These are phyloP conservation scores for Atopsyche davidsoni DNA, from an alignment of 1,140 invertebrate genomes.

Conservation along the genomic window DNA sequence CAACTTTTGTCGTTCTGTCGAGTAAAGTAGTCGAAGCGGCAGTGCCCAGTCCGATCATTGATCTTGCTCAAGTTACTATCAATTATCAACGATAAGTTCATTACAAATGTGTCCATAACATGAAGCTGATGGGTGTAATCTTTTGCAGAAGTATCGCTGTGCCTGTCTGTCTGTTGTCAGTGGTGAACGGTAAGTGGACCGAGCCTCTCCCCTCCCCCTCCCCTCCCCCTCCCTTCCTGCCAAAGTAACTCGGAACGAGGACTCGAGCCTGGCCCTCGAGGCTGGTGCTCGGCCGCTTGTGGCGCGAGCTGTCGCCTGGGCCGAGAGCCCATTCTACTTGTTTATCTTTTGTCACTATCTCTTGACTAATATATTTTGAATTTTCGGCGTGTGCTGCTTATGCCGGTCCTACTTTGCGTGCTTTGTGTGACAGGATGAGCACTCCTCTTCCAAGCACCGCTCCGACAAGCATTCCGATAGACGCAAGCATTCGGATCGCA, in stretches of 20 bases:
- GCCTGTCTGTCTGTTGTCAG: conserved; percentile 45
- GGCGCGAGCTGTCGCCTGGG: background rate
- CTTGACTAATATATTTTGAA: conserved; percentile 47
- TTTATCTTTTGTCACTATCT: background rate
- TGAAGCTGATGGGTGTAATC: conserved; percentile 48
- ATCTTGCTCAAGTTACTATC: too few species aligned
- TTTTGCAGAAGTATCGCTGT: conserved; percentile 53
- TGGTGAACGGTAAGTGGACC: conserved; percentile 46
- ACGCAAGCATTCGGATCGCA: conserved; percentile 34
- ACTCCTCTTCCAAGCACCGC: conserved; percentile 48
- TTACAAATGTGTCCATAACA: conserved; percentile 8
- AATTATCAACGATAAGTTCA: background rate
- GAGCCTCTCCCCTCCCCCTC: conserved; percentile 1
- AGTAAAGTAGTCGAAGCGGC: background rate
- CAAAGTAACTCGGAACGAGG: background rate
- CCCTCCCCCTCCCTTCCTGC: conserved; percentile 6
- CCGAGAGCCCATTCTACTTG: too few species aligned
- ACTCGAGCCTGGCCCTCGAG: background rate
- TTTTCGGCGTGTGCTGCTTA: conserved; percentile 50
- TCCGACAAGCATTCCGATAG: conserved; percentile 43
- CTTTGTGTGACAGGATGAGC: conserved; percentile 53
- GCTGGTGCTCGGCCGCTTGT: background rate
- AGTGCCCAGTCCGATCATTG: too few species aligned
- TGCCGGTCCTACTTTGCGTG: conserved; percentile 51
- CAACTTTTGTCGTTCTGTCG: background rate